Conservation (phyloP, 1,140 invertebrate genomes). For the Microplitis demolitor region DNA sequence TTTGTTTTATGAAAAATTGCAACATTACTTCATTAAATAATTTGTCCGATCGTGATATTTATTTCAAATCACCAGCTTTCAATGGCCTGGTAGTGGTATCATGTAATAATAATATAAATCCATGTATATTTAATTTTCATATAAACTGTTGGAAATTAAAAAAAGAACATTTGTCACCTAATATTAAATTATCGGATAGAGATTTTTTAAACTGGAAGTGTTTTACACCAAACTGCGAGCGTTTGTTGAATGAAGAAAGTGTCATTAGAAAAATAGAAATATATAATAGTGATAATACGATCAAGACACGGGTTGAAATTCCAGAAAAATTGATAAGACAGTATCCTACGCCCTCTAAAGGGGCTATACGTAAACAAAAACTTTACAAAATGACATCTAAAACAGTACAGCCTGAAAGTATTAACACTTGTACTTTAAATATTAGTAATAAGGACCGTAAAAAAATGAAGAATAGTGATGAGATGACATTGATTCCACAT, state of each 20-base stretch:
- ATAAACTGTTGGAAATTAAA: constrained; percentile 39
- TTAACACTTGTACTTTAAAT: background rate
- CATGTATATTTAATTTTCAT: constrained; percentile 42
- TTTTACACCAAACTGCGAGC: constrained; percentile 38
- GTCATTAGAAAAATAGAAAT: constrained; percentile 36
- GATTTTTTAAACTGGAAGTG: constrained; percentile 35
- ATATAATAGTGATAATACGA: constrained; percentile 26
- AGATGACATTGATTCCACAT: background rate
- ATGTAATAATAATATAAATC: constrained; percentile 38
- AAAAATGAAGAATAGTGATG: background rate
- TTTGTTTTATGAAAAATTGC: constrained; percentile 41
- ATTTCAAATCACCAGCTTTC: constrained; percentile 43
- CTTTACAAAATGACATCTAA: background rate
- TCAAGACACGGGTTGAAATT: constrained; percentile 19
- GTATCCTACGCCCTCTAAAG: constrained; percentile 7
- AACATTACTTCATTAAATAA: constrained; percentile 17
- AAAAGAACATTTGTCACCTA: constrained; percentile 31
- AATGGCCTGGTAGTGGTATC: constrained; percentile 43
- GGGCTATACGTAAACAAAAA: constrained; percentile 21
- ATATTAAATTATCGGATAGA: constrained; percentile 37
- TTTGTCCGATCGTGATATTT: constrained; percentile 13
- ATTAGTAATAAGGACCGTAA: background rate
- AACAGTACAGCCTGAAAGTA: background rate
- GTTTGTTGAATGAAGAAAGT: constrained; percentile 16
- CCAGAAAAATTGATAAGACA: background rate